These are phyloP conservation scores for Luehdorfia chinensis DNA, from an alignment of 1,140 invertebrate species.

Conservation along the genomic window DNA sequence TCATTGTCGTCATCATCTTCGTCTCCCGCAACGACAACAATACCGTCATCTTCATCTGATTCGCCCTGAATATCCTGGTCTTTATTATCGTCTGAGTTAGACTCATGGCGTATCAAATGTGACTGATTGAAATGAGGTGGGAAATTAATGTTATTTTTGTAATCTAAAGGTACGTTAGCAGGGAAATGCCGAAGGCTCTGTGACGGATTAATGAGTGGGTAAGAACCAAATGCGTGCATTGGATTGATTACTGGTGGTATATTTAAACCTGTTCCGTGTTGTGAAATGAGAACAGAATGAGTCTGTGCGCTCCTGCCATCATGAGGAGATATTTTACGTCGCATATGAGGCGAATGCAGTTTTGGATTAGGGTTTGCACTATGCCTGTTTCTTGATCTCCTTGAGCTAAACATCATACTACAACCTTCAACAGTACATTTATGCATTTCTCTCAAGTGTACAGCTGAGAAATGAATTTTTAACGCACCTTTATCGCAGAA, in stretches of 20 bases:
- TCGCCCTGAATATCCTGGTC: conserved; percentile 70
- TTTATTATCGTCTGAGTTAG: conserved; percentile 67
- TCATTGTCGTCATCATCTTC: conserved; percentile 82
- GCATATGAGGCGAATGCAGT: conserved; percentile 95
- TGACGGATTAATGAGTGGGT: conserved; percentile 85
- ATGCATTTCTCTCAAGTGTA: conserved; percentile 99
- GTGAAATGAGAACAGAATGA: conserved; percentile 87
- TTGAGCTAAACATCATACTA: conserved; percentile 99
- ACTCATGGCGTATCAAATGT: conserved; percentile 58
- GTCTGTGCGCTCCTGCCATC: conserved; percentile 92
- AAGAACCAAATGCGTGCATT: conserved; percentile 86
- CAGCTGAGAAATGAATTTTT: conserved; percentile 99
- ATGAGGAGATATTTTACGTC: conserved; percentile 94
- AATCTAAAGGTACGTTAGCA: conserved; percentile 79
- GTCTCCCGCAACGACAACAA: conserved; percentile 80
- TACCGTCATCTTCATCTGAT: conserved; percentile 80
- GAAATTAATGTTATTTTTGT: conserved; percentile 80
- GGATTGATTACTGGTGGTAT: conserved; percentile 78
- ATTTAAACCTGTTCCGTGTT: conserved; percentile 79
- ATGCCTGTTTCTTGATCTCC: conserved; percentile 96
- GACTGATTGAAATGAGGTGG: conserved; percentile 60
- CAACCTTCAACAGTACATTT: conserved; percentile 99
- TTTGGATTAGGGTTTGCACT: conserved; percentile 99
- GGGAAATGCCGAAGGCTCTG: conserved; percentile 80
- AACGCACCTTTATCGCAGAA: conserved; percentile 99